Evolutionary conservation across 2,888 invertebrate species (phyloP).

Genomic region (Polyommatus iphigenia): DNA sequence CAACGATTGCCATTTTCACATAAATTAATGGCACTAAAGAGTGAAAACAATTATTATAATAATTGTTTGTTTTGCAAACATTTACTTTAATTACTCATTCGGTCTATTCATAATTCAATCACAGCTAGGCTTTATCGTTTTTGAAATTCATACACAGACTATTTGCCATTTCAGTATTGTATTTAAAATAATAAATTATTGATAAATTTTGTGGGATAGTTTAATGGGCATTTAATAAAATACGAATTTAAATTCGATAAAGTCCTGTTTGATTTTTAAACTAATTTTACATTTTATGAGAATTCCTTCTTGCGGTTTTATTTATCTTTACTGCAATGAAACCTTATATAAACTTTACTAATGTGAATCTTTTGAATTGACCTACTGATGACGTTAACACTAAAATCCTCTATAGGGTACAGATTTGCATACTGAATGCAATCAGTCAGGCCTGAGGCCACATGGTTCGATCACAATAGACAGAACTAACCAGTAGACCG

Average conservation of each 20-base stretch:
- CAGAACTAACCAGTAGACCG: too few species aligned
- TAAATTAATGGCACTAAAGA: background rate
- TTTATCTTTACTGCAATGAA: too few species aligned
- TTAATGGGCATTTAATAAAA: background rate
- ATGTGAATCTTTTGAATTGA: background rate
- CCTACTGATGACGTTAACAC: background rate
- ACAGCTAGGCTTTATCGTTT: background rate
- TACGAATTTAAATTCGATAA: background rate
- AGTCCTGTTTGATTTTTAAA: background rate
- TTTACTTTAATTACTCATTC: background rate
- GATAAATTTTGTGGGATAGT: background rate
- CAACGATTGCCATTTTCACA: background rate
- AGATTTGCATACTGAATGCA: conserved; percentile 10
- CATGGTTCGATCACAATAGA: background rate
- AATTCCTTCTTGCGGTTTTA: too few species aligned
- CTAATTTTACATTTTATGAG: too few species aligned
- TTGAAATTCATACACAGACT: conserved; percentile 2
- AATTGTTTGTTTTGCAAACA: background rate
- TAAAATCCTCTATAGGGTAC: background rate
- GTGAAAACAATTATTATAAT: background rate
- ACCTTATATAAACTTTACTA: too few species aligned
- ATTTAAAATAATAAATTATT: background rate
- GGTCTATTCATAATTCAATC: background rate
- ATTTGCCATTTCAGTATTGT: background rate
- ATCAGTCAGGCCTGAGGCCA: conserved; percentile 1